phyloP scores from a whole-genome alignment of 30 jellyfish, hydroid and myxozoan genomes.

The Chironex yamaguchii region DNA sequence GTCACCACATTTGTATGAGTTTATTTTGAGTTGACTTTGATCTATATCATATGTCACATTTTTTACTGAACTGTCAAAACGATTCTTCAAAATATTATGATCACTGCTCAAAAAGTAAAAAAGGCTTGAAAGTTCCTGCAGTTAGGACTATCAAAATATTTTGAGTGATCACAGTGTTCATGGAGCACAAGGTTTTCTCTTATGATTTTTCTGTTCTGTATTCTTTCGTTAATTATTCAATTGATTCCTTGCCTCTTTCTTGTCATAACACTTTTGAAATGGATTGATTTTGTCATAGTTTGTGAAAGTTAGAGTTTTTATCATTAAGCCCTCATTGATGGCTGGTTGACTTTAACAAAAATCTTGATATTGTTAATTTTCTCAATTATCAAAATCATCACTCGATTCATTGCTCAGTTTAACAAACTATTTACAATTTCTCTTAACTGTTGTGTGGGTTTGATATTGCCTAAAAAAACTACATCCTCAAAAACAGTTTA shows the following conservation, averaged over 20 bases:
- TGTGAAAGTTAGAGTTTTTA: too few species aligned
- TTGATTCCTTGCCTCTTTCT: too few species aligned
- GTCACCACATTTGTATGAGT: slow-evolving; percentile 28
- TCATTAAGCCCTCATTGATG: neutral
- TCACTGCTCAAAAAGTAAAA: neutral
- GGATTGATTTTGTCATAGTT: too few species aligned
- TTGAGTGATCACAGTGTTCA: too few species aligned
- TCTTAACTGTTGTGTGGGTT: neutral
- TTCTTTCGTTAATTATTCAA: too few species aligned
- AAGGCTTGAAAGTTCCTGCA: neutral
- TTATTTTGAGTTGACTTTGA: slow-evolving; percentile 23
- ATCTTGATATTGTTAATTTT: neutral
- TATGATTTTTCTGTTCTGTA: too few species aligned
- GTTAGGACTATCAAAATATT: neutral
- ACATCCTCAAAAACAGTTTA: neutral
- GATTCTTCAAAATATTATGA: neutral
- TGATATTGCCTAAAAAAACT: neutral
- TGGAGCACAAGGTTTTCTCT: too few species aligned
- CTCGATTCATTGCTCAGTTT: neutral
- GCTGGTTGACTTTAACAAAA: neutral
- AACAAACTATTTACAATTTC: neutral
- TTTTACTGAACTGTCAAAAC: neutral
- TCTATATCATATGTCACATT: slow-evolving; percentile 3
- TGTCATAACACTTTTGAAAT: too few species aligned
- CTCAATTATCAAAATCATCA: neutral